Evolutionary conservation across 2,113 vertebrate species (phyloP).

Genomic region (Gopherus evgoodei): DNA sequence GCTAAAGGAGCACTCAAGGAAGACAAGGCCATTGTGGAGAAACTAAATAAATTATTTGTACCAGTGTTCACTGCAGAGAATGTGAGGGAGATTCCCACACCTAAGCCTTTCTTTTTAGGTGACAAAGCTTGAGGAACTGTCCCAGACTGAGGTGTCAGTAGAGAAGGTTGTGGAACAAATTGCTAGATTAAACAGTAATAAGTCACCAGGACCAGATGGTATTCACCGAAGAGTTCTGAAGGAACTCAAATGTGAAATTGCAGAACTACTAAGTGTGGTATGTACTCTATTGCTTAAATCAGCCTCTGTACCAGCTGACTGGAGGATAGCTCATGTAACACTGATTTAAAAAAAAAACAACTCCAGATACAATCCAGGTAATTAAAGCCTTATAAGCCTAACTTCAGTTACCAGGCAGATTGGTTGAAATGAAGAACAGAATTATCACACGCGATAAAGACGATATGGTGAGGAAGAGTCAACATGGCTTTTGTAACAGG

Average conservation of each 20-base stretch:
- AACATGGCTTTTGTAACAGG: background rate
- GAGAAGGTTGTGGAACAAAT: background rate
- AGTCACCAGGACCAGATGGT: background rate
- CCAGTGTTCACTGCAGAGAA: background rate
- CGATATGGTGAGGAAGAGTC: background rate
- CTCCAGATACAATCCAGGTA: background rate
- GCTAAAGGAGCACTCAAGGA: background rate
- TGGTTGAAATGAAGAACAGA: background rate
- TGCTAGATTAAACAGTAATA: background rate
- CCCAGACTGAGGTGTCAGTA: background rate
- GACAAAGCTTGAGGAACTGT: background rate
- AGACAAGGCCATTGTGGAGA: background rate
- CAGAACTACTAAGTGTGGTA: background rate
- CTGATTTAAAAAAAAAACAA: background rate
- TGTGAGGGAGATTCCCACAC: background rate
- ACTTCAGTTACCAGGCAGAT: background rate
- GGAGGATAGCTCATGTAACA: background rate
- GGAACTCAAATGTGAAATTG: background rate
- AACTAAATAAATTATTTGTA: background rate
- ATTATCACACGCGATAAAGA: background rate
- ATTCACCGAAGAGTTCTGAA: background rate
- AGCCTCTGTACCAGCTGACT: background rate
- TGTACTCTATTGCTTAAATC: background rate
- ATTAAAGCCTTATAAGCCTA: background rate
- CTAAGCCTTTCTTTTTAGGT: background rate